Conservation (phyloP, 2,888 invertebrate genomes). For the Acrobasis repandana region DNA sequence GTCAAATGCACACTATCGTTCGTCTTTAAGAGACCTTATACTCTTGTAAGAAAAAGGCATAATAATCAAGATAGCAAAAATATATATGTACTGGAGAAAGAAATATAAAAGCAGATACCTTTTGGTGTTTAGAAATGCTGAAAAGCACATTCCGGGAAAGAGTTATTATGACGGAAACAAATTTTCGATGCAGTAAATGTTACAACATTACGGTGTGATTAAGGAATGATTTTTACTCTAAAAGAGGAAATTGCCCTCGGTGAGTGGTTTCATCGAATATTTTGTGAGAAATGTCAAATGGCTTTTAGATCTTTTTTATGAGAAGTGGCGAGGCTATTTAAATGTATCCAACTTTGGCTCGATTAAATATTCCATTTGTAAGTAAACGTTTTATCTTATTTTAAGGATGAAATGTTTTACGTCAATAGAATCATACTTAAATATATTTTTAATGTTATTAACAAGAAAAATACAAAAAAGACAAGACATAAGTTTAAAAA, state of each 20-base stretch:
- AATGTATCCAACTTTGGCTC: constrained; percentile 1
- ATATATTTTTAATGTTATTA: no score
- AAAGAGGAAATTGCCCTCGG: constrained; percentile 48
- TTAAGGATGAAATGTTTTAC: background rate
- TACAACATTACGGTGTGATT: constrained; percentile 36
- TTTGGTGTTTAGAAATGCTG: no score
- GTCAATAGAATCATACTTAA: constrained; percentile 1
- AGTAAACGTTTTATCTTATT: constrained; percentile 1
- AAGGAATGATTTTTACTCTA: constrained; percentile 33
- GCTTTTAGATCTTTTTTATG: constrained; percentile 51
- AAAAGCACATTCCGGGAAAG: no score
- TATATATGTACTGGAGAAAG: no score
- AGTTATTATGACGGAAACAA: no score
- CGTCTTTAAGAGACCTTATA: no score
- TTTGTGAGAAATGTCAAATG: constrained; percentile 56
- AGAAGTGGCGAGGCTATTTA: constrained; percentile 33
- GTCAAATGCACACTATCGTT: no score
- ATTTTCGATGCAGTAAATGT: background rate
- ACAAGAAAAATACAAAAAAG: no score
- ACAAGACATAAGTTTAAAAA: no score
- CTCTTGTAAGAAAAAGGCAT: no score
- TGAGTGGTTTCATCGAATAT: constrained; percentile 60
- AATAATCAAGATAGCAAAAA: no score
- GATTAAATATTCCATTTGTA: constrained; percentile 18
- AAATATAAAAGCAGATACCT: no score